These are phyloP conservation scores for Harpalus rufipes DNA, from an alignment of 2,888 invertebrate species.

Conservation along the genomic window DNA sequence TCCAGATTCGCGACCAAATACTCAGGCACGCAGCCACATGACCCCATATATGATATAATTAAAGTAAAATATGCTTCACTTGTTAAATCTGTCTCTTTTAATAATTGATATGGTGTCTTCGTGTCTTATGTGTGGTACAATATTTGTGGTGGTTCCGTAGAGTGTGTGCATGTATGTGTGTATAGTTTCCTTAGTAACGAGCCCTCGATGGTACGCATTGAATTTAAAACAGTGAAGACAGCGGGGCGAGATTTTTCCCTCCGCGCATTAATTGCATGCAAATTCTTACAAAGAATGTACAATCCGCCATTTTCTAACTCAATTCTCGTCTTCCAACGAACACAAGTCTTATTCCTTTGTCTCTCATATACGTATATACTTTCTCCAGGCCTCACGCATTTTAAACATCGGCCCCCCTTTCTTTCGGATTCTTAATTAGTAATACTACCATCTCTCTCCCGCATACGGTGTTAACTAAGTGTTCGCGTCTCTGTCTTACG, in stretches of 20 bases:
- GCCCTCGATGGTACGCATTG: constrained; percentile 36
- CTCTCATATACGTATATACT: constrained; percentile 75
- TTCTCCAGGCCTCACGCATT: constrained; percentile 77
- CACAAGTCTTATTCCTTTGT: constrained; percentile 77
- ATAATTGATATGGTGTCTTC: too few relatives aligned
- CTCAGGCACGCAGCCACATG: too few relatives aligned
- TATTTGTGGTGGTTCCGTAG: too few relatives aligned
- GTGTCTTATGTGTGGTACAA: too few relatives aligned
- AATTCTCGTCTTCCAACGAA: constrained; percentile 75
- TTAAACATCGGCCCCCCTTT: constrained; percentile 80
- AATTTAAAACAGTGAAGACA: constrained; percentile 61
- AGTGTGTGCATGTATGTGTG: too few relatives aligned
- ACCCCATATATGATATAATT: too few relatives aligned
- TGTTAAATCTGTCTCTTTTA: too few relatives aligned
- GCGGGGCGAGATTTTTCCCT: constrained; percentile 63
- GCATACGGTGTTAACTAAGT: constrained; percentile 74
- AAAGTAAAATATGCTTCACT: too few relatives aligned
- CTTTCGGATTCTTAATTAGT: constrained; percentile 87
- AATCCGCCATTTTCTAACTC: constrained; percentile 77
- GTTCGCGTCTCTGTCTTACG: constrained; percentile 78
- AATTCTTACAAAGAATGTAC: constrained; percentile 77
- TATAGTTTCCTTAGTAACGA: too few relatives aligned
- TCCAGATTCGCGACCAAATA: too few relatives aligned
- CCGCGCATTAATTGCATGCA: constrained; percentile 75
- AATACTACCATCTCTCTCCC: constrained; percentile 78